Evolutionary conservation across 2,113 vertebrate genomes (phyloP), one percentile per base, ranked within the genome.

Genomic region (Menidia beryllina): DNA sequence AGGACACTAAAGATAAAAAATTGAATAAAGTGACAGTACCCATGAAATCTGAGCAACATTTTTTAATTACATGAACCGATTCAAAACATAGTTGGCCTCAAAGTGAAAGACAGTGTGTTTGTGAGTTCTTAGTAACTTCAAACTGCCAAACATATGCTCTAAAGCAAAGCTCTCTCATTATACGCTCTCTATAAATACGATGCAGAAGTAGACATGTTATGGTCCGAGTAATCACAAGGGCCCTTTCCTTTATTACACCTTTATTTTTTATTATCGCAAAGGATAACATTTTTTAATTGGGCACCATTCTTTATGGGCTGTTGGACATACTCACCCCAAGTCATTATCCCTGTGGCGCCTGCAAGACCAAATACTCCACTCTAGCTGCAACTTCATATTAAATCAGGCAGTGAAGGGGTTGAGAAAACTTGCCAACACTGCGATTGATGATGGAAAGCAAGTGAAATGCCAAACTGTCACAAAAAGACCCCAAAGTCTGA

Each of bases 261-360:
- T 88, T 83, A 86, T 76, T 81, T 41, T 41, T 41, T 15, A 15
- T 41, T 12, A 72, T 56, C 47, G 13, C 19, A 21, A 52, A 56
- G 84, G 82, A 83, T 74, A 82, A 75, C 69, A 65, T 81, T 81
- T 85, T n/a, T 67, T 84, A 84, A 88, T 88, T 84, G 78, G 54
- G 60, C 69, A 43, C 34, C 20, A 59, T 52, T 73, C 72, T 91
- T 91, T 87, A 91, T 81, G 83, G 75, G 68, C 56, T 76, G 55
- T 72, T 61, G 87, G 85, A 81, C 49, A 5, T 50, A 61, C 70
- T 61, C 57, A 23, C 4, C 2, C 11, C 7, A 47, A 59, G 65
- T 66, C 65, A 58, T 51, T 19, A 54, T 34, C 72, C 50, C 39
- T 5, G 45, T 1, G 57, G 70, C 36, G 67, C 70, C 80, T 34